Percentiles rank a stretch among this genome's conserved stretches.
Evolutionary conservation across 2,113 vertebrate genomes (phyloP).

Genomic region (Catharus bicknelli): DNA sequence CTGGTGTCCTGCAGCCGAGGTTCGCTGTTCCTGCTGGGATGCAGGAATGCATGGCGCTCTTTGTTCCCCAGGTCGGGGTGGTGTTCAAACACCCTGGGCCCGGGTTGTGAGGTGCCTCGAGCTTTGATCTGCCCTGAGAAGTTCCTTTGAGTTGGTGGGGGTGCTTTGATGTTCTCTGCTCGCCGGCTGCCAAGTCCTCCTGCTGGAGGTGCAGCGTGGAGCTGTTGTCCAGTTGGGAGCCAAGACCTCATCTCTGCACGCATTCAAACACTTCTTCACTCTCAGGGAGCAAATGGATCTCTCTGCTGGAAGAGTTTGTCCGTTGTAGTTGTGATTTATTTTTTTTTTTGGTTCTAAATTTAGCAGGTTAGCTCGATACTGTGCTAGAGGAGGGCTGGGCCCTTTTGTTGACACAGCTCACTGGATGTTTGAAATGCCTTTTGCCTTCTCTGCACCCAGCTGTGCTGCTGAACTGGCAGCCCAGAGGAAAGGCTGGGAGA

Average conservation of each 20-base stretch:
- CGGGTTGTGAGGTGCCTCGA: neutral
- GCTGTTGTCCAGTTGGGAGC: neutral
- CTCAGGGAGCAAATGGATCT: neutral
- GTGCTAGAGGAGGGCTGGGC: neutral
- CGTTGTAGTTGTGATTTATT: neutral
- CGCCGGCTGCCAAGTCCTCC: neutral
- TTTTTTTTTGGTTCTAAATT: neutral
- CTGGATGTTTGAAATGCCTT: neutral
- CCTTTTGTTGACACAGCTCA: neutral
- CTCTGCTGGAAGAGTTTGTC: neutral
- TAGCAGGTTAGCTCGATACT: neutral
- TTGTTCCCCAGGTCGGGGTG: neutral
- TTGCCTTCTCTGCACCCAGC: neutral
- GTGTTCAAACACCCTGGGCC: neutral
- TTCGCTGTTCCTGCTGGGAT: neutral
- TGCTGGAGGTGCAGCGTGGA: neutral
- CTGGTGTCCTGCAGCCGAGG: neutral
- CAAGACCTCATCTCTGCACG: neutral
- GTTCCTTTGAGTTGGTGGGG: neutral
- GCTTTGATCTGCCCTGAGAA: neutral
- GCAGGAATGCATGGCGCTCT: neutral
- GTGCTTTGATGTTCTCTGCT: conserved; percentile 21
- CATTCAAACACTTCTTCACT: neutral
- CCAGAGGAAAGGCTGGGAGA: neutral
- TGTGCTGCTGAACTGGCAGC: neutral